These are phyloP conservation scores for Blera fallax DNA, from an alignment of 2,888 invertebrate genomes.

Conservation along the genomic window DNA sequence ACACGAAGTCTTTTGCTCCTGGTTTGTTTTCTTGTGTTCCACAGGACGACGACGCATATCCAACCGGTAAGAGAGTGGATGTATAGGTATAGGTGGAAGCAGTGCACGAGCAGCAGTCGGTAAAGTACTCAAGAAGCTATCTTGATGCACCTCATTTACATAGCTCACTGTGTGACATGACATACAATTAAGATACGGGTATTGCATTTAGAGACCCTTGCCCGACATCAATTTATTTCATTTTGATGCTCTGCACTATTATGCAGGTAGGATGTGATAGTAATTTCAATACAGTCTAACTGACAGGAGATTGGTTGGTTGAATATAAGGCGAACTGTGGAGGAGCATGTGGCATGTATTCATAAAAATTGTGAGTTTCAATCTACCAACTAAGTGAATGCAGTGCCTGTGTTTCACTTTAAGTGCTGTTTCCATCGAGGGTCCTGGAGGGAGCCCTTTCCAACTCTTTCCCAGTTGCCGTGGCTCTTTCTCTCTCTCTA, in stretches of 20 bases:
- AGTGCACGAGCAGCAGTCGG: constrained; percentile 63
- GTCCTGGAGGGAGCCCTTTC: too few relatives aligned
- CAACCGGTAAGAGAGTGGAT: not conserved
- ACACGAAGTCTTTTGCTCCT: not conserved
- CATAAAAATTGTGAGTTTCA: too few relatives aligned
- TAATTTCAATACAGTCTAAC: constrained; percentile 38
- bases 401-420: too few relatives aligned
- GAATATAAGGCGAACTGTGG: too few relatives aligned
- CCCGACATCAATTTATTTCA: constrained; percentile 67
- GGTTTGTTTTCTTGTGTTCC: constrained; percentile 43
- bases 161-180: constrained; percentile 66
- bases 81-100: constrained; percentile 13
- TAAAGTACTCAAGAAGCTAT: constrained; percentile 65
- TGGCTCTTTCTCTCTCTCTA: too few relatives aligned
- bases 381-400: too few relatives aligned
- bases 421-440: too few relatives aligned
- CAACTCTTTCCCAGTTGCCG: too few relatives aligned
- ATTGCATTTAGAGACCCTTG: constrained; percentile 60
- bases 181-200: constrained; percentile 72
- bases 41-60: constrained; percentile 20
- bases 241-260: constrained; percentile 32
- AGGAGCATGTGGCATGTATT: too few relatives aligned
- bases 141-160: constrained; percentile 69
- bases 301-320: not conserved
- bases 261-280: constrained; percentile 21